phyloP scores from a whole-genome alignment of 2,888 invertebrate species.

The Dolomedes plantarius region DNA sequence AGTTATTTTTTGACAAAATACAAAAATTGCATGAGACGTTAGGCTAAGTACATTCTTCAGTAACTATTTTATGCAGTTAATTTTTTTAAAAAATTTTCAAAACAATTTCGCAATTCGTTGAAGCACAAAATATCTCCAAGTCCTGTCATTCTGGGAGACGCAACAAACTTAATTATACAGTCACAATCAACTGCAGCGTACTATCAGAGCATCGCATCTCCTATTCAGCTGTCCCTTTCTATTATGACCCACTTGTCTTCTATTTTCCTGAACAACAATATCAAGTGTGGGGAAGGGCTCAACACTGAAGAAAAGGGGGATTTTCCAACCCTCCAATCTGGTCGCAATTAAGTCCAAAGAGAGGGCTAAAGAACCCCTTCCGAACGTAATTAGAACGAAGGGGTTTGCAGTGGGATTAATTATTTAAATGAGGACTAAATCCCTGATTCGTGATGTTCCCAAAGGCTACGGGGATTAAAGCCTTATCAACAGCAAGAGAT shows the following conservation, averaged over 20 bases:
- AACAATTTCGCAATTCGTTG: too few species aligned
- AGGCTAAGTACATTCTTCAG: too few species aligned
- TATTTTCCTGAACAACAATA: conserved; percentile 31
- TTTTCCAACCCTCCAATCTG: conserved; percentile 45
- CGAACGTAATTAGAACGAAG: conserved; percentile 51
- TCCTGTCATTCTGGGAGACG: not conserved
- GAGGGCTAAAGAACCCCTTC: conserved; percentile 13
- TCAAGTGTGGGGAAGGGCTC: not conserved
- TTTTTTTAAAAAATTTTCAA: too few species aligned
- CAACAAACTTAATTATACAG: conserved; percentile 15
- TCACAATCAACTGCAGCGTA: not conserved
- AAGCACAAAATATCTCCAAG: not conserved
- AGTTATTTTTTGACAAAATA: too few species aligned
- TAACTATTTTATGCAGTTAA: too few species aligned
- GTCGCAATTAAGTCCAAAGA: conserved; percentile 51
- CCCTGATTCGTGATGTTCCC: conserved; percentile 59
- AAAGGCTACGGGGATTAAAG: conserved; percentile 44
- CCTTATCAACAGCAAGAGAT: conserved; percentile 13
- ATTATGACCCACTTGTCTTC: conserved; percentile 15
- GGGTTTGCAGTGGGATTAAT: conserved; percentile 56
- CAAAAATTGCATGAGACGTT: too few species aligned
- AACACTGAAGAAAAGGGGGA: conserved; percentile 36
- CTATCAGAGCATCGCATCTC: not conserved
- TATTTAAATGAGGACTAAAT: conserved; percentile 70
- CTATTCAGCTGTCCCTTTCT: conserved; percentile 8